Percentiles rank a stretch among this genome's conserved stretches.
phyloP scores from a whole-genome alignment of 2,888 invertebrate species.

The Omphaloscelis lunosa region DNA sequence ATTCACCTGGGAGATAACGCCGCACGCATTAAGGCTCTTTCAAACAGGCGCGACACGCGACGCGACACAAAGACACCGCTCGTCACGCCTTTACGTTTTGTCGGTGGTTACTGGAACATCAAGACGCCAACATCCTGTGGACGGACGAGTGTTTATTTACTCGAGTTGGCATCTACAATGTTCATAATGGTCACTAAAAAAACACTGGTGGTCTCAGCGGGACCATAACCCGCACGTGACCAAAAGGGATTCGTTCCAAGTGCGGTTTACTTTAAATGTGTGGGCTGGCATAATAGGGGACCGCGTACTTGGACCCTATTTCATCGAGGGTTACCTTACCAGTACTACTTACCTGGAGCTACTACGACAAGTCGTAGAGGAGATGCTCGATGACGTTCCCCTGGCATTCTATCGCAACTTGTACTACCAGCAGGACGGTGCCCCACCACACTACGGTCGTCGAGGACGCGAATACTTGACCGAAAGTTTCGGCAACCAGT shows the following conservation, averaged over 20 bases:
- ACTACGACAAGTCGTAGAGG: no score
- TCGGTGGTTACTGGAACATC: not conserved
- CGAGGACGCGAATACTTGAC: no score
- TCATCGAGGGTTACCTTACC: not conserved
- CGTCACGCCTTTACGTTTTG: no score
- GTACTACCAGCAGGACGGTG: not conserved
- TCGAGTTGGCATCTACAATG: not conserved
- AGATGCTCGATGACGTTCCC: no score
- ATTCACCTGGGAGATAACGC: no score
- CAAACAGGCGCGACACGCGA: no score
- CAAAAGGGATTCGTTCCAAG: not conserved
- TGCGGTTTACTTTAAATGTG: not conserved
- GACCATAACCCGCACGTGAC: not conserved
- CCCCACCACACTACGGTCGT: not conserved
- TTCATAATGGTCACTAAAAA: no score
- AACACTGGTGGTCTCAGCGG: not conserved
- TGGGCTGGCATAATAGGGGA: not conserved
- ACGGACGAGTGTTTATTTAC: slow-evolving; percentile 3
- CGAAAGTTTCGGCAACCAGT: no score
- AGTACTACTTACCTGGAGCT: not conserved
- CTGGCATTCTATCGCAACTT: not conserved
- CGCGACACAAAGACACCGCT: no score
- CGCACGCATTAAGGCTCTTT: no score
- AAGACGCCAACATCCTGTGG: not conserved
- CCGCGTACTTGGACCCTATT: not conserved